A percentile compares a stretch with the other conserved stretches of the same genome.
Conservation (phyloP, 2,888 invertebrate species). For the Gisinianus flammeolus region DNA sequence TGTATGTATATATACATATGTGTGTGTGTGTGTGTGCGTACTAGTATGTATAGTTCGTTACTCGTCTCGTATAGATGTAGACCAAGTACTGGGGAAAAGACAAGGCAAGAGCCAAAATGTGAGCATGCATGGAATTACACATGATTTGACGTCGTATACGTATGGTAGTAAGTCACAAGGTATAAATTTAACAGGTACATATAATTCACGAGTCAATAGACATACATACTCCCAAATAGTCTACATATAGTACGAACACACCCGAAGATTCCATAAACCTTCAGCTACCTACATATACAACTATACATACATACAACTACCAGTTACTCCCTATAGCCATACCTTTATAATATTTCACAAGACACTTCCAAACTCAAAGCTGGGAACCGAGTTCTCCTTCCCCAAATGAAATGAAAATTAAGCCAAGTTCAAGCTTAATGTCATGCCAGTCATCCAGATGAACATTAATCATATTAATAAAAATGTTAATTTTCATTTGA, state of each 20-base stretch:
- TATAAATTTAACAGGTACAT: not conserved
- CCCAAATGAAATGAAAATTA: conserved; percentile 5
- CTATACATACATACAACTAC: not conserved
- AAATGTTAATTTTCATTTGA: not conserved
- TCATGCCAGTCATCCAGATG: not conserved
- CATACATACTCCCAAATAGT: too few species aligned
- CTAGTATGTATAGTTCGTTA: too few species aligned
- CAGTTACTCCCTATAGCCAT: not conserved
- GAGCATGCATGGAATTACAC: not conserved
- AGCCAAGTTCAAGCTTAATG: conserved; percentile 9
- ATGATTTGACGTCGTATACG: too few species aligned
- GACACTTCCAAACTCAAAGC: too few species aligned
- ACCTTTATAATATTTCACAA: too few species aligned
- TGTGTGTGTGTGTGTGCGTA: not conserved
- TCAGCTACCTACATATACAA: not conserved
- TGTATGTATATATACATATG: too few species aligned
- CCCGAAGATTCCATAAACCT: too few species aligned
- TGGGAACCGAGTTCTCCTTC: too few species aligned
- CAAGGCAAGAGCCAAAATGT: not conserved
- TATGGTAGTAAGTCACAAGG: not conserved
- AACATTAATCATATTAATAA: too few species aligned
- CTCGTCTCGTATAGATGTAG: too few species aligned
- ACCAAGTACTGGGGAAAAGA: not conserved
- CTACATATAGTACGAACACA: too few species aligned
- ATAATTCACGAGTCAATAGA: not conserved